Evolutionary conservation across 2,113 vertebrate species (phyloP).

Genomic region (Lontra canadensis): DNA sequence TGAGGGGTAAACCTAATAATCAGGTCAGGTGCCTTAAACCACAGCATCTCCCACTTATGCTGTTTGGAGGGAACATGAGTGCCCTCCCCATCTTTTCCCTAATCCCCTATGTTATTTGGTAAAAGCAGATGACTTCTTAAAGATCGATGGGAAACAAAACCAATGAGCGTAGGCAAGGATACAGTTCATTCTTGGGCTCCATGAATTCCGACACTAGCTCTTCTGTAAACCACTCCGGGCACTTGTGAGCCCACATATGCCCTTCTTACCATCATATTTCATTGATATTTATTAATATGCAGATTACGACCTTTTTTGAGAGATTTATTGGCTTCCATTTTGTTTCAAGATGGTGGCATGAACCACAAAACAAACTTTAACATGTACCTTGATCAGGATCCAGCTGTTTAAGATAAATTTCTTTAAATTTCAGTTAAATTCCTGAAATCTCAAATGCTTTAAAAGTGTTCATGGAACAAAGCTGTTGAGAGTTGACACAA

Average conservation of each 20-base stretch:
- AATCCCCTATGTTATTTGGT: not conserved
- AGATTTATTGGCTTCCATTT: constrained; percentile 40
- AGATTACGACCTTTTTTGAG: not conserved
- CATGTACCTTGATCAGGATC: not conserved
- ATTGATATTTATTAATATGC: not conserved
- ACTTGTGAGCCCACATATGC: not conserved
- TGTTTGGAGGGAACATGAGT: not conserved
- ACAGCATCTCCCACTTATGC: not conserved
- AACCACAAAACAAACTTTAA: constrained; percentile 38
- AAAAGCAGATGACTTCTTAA: constrained; percentile 32
- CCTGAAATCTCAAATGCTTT: constrained; percentile 32
- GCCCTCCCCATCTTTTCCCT: not conserved
- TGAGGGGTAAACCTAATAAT: not conserved
- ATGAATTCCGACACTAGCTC: not conserved
- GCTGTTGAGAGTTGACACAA: not conserved
- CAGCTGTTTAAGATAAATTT: not conserved
- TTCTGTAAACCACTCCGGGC: not conserved
- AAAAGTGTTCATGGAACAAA: not conserved
- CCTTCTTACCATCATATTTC: not conserved
- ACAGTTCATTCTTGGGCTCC: not conserved
- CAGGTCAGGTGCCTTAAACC: not conserved
- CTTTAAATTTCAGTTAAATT: too few species aligned
- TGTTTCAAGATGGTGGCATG: constrained; percentile 41
- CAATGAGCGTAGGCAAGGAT: not conserved
- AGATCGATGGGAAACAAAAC: not conserved